Conservation (phyloP, 2,888 invertebrate species). For the Dusona sp. region DNA sequence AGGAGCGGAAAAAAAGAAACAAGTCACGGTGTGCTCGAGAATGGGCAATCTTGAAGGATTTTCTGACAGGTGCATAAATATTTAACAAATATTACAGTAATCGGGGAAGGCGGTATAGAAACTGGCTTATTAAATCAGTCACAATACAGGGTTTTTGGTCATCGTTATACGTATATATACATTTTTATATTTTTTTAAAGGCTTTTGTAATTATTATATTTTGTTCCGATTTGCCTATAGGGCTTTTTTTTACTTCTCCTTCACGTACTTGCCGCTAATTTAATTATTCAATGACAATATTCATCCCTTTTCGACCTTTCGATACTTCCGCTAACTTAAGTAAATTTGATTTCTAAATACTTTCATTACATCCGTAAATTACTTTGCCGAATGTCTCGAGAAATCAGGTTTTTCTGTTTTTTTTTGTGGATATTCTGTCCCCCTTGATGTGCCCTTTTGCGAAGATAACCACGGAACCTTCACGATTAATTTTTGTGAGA, state of each 20-base stretch:
- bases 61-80: slow-evolving; percentile 69
- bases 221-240: slow-evolving; percentile 63
- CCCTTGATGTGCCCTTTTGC: slow-evolving; percentile 9
- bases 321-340: slow-evolving; percentile 14
- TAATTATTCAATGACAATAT: slow-evolving; percentile 42
- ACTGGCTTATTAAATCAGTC: slow-evolving; percentile 50
- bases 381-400: slow-evolving; percentile 13
- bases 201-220: slow-evolving; percentile 66
- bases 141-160: slow-evolving; percentile 40
- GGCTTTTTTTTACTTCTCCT: slow-evolving; percentile 38
- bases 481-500: slow-evolving; percentile 79
- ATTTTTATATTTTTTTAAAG: slow-evolving; percentile 12
- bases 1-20: slow-evolving; percentile 75
- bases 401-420: slow-evolving; percentile 12
- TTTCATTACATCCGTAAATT: neutral
- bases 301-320: slow-evolving; percentile 46
- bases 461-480: slow-evolving; percentile 61
- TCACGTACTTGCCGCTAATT: slow-evolving; percentile 29
- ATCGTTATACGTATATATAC: slow-evolving; percentile 7
- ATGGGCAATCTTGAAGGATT: slow-evolving; percentile 50
- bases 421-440: neutral
- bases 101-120: slow-evolving; percentile 56
- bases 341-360: neutral
- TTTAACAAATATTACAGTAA: slow-evolving; percentile 65
- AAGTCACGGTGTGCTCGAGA: slow-evolving; percentile 44